Evolutionary conservation across 2,888 invertebrate species (phyloP).

Genomic region (Lithosia quadra): DNA sequence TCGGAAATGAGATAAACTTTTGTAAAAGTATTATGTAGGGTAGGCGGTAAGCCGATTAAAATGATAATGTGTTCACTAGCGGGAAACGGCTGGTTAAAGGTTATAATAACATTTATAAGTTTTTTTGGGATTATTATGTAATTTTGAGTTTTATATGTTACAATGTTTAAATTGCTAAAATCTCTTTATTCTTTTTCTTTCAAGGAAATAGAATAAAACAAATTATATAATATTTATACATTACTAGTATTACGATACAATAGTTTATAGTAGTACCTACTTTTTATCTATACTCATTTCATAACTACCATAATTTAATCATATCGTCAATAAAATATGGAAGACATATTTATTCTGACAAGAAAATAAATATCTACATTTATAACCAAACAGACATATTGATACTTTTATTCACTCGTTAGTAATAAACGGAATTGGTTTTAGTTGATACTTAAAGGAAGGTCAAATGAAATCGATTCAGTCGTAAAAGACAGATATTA

Average conservation of each 20-base stretch:
- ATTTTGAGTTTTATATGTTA: no score
- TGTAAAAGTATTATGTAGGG: not conserved
- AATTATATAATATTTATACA: no score
- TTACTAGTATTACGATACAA: no score
- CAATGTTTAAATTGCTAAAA: no score
- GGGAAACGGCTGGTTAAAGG: not conserved
- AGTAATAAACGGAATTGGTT: conserved; percentile 35
- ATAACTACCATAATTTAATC: not conserved
- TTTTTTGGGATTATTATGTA: not conserved
- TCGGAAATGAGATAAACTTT: conserved; percentile 33
- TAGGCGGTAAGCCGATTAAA: conserved; percentile 7
- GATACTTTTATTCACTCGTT: conserved; percentile 28
- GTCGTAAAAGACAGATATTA: conserved; percentile 13
- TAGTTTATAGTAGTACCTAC: no score
- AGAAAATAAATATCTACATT: conserved; percentile 16
- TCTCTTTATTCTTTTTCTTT: no score
- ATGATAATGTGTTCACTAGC: not conserved
- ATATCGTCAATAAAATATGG: conserved; percentile 10
- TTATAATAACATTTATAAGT: not conserved
- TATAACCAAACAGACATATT: conserved; percentile 16
- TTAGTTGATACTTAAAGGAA: conserved; percentile 27
- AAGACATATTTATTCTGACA: conserved; percentile 1
- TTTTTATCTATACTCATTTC: no score
- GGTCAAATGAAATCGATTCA: conserved; percentile 37
- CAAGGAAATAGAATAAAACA: no score